Evolutionary conservation across 53 echinoderm and acorn worm genomes (phyloP), one percentile per base, ranked within the genome.

Genomic region (Astropecten irregularis): DNA sequence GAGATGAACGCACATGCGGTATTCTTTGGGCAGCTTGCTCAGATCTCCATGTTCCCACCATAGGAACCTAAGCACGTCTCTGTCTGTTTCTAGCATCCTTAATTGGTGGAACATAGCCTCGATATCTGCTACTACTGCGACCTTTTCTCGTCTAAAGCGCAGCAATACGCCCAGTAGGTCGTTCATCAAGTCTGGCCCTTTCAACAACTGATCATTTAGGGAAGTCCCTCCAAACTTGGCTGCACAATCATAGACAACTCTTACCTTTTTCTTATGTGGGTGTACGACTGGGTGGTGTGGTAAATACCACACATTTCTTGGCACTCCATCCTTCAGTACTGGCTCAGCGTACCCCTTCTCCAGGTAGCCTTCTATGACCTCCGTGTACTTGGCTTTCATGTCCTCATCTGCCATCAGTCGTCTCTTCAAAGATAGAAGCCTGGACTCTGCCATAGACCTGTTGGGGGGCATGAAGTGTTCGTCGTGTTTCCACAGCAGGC

Each of bases 101-200:
- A 88, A 90, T 40, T 91, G 93, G 35, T 91, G 85, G 61, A 90
- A 93, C 88, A 93, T 93, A 3, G 73, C 77, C 55, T 86, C 58
- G 0, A 90, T 66, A 47, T 92, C 93, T 56, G 77, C 81, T 71
- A 91, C 87, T 0, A 93, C 16, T 9, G 88, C 93, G 18, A 91
- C 51, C 19, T 40, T 49, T 47, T 84, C 73, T 51, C 68, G 53
- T 27, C 90, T 40, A 13, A 92, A 92, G 40, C 92, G 37, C 48
- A 92, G 58, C n/a, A 89, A 49, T 3, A 91, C 91, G 19, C 88
- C 84, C 9, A 77, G 26, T 54, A 91, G 58, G 5, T 61, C 81
- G 31, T 83, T 84, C n/a, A 82, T 91, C 37, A 91, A 44, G 68
- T 91, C 91, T 19, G 92, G 89, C 40, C 92, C 89, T 40, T 91